Conservation (phyloP, 2,113 vertebrate species). For the Pagrus major region DNA sequence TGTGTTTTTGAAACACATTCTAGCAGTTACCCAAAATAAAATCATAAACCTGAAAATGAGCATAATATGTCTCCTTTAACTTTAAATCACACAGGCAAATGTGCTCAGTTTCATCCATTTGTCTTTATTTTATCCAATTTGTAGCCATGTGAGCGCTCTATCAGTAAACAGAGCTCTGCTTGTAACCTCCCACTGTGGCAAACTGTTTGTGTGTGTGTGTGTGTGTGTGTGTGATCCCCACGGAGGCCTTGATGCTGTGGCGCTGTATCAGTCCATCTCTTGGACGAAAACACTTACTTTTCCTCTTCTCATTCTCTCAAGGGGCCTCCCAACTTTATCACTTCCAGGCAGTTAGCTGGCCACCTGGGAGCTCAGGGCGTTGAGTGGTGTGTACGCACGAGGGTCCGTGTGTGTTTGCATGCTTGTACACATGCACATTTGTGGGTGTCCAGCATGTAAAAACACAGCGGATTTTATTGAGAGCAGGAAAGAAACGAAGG, state of each 20-base stretch:
- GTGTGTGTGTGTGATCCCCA: slow-evolving; percentile 24
- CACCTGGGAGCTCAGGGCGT: slow-evolving; percentile 44
- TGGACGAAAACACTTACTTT: slow-evolving; percentile 47
- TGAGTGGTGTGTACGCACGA: slow-evolving; percentile 2
- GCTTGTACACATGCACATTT: slow-evolving; percentile 21
- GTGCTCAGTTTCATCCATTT: slow-evolving; percentile 20
- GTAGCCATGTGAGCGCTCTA: slow-evolving; percentile 28
- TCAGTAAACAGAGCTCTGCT: slow-evolving; percentile 34
- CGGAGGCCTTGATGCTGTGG: slow-evolving; percentile 18
- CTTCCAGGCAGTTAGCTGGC: slow-evolving; percentile 53
- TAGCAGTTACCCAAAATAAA: too few species aligned
- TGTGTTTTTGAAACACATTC: too few species aligned
- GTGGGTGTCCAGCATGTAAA: slow-evolving; percentile 20
- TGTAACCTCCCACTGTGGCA: slow-evolving; percentile 14
- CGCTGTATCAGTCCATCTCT: slow-evolving; percentile 37
- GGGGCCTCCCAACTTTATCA: slow-evolving; percentile 41
- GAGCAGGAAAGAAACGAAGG: slow-evolving; percentile 39
- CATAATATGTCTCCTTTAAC: too few species aligned
- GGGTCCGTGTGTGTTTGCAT: background rate
- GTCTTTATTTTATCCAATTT: slow-evolving; percentile 6
- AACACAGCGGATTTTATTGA: slow-evolving; percentile 16
- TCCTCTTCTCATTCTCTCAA: slow-evolving; percentile 25
- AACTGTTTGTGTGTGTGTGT: slow-evolving; percentile 17
- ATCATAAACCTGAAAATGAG: too few species aligned
- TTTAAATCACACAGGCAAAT: background rate